phyloP scores from a whole-genome alignment of 1,140 invertebrate genomes.

The Pectinophora gossypiella region DNA sequence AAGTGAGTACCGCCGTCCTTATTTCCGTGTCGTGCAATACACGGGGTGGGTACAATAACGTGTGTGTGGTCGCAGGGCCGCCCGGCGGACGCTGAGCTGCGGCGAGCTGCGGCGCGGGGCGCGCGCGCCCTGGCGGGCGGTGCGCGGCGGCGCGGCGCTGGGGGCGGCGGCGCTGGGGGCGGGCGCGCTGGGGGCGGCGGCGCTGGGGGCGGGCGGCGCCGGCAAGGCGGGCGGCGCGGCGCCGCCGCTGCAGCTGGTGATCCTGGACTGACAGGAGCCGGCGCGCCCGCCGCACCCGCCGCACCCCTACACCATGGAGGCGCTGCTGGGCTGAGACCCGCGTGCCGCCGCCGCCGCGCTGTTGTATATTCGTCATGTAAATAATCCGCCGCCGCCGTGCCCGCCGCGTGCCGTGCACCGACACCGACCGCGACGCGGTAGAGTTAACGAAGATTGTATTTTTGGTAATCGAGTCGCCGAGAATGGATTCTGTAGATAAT shows the following conservation, averaged over 20 bases:
- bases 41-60: too few relatives aligned
- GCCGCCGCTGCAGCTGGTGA: slow-evolving; percentile 78
- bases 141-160: slow-evolving; percentile 82
- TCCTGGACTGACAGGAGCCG: slow-evolving; percentile 80
- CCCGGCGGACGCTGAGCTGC: slow-evolving; percentile 86
- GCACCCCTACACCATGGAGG: slow-evolving; percentile 79
- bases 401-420: slow-evolving; percentile 7
- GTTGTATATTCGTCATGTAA: slow-evolving; percentile 56
- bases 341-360: background rate
- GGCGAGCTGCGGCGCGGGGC: slow-evolving; percentile 91
- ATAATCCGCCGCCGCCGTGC: slow-evolving; percentile 24
- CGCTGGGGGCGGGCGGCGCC: slow-evolving; percentile 69
- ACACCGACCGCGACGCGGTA: slow-evolving; percentile 14
- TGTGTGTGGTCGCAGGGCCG: slow-evolving; percentile 86
- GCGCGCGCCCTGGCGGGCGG: slow-evolving; percentile 91
- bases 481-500: slow-evolving; percentile 73
- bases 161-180: slow-evolving; percentile 30
- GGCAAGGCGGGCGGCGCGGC: slow-evolving; percentile 17
- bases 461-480: slow-evolving; percentile 71
- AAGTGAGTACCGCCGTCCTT: slow-evolving; percentile 81
- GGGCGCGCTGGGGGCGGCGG: slow-evolving; percentile 83
- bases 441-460: slow-evolving; percentile 60
- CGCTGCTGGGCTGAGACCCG: slow-evolving; percentile 75
- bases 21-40: too few relatives aligned
- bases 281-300: slow-evolving; percentile 63